These are phyloP conservation scores for Myodes glareolus DNA, from an alignment of 2,113 vertebrate genomes.

Conservation along the genomic window DNA sequence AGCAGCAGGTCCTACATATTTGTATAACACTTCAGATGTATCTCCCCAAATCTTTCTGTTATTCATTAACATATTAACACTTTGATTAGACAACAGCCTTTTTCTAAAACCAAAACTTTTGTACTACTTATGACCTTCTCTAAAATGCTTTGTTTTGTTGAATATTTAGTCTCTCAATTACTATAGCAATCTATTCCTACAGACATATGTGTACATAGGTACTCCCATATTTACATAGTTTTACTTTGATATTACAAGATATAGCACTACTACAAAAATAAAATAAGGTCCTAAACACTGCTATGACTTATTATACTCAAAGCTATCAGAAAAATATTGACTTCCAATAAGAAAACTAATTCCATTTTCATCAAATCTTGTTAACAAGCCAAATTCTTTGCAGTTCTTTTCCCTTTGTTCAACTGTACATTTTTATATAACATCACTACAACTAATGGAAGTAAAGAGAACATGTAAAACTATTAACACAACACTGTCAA, in stretches of 20 bases:
- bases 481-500: not conserved
- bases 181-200: not conserved
- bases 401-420: not conserved
- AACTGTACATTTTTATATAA: not conserved
- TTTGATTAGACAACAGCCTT: not conserved
- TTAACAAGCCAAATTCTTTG: not conserved
- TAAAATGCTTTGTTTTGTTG: not conserved
- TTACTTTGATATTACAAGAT: not conserved
- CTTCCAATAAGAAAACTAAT: not conserved
- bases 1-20: not conserved
- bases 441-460: not conserved
- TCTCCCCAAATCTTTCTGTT: not conserved
- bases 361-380: not conserved
- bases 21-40: not conserved
- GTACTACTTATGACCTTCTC: not conserved
- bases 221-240: not conserved
- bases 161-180: not conserved
- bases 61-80: not conserved
- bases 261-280: not conserved
- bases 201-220: not conserved
- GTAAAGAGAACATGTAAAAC: slow-evolving; percentile 25
- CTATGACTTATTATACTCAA: slow-evolving; percentile 40
- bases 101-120: not conserved
- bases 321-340: slow-evolving; percentile 17
- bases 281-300: not conserved